Evolutionary conservation across 2,113 vertebrate genomes (phyloP).

Genomic region (Colinus virginianus): DNA sequence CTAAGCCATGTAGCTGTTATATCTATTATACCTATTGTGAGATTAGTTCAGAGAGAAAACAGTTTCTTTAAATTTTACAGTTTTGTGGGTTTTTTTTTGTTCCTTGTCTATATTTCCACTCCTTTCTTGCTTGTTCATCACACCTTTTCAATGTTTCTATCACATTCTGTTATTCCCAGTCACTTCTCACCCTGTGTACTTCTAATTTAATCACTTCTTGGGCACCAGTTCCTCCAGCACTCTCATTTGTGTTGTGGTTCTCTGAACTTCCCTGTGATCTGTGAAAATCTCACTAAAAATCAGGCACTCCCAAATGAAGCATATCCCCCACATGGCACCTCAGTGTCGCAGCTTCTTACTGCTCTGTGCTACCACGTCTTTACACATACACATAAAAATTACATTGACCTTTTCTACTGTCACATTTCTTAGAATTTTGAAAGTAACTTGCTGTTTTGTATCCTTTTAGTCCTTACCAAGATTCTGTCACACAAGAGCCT

Average conservation of each 20-base stretch:
- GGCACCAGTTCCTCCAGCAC: neutral
- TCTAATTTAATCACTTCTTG: neutral
- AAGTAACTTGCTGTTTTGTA: neutral
- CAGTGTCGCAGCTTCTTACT: neutral
- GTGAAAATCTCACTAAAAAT: neutral
- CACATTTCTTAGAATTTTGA: neutral
- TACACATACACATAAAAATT: neutral
- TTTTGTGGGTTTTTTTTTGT: neutral
- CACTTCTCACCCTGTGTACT: neutral
- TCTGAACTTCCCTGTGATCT: neutral
- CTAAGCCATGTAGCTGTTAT: neutral
- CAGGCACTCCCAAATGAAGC: neutral
- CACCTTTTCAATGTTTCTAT: neutral
- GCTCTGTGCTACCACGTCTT: neutral
- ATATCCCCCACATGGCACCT: neutral
- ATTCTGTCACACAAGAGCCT: neutral
- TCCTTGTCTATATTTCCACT: neutral
- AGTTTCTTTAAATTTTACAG: neutral
- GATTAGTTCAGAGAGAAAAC: neutral
- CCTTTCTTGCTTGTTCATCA: neutral
- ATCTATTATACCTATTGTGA: rapidly evolving
- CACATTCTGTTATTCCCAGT: neutral
- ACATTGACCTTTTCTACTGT: neutral
- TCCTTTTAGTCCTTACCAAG: neutral
- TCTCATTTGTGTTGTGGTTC: neutral